These are phyloP conservation scores for Zeugodacus cucurbitae DNA, from an alignment of 1,140 invertebrate genomes.

Conservation along the genomic window DNA sequence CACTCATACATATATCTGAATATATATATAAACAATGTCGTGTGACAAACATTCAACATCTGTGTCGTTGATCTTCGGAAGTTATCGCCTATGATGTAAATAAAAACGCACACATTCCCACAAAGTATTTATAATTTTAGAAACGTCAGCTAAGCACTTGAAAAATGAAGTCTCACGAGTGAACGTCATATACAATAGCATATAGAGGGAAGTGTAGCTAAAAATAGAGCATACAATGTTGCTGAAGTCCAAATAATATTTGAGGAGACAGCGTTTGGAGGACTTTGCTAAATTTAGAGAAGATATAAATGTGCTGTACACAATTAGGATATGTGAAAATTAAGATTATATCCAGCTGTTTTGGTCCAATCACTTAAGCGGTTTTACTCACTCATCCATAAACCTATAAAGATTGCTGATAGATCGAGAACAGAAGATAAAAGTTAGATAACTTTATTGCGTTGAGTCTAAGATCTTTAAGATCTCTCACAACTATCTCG, in stretches of 20 bases:
- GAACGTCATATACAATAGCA: neutral
- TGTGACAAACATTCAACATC: neutral
- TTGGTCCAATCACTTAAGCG: too few species aligned
- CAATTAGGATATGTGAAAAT: too few species aligned
- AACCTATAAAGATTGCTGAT: too few species aligned
- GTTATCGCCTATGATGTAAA: neutral
- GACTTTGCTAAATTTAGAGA: too few species aligned
- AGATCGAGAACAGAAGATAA: too few species aligned
- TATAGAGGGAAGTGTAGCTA: neutral
- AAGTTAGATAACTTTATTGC: too few species aligned
- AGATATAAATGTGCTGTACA: too few species aligned
- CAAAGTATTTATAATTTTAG: neutral
- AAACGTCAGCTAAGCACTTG: neutral
- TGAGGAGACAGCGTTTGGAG: too few species aligned
- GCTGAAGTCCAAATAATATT: neutral
- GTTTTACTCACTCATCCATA: too few species aligned
- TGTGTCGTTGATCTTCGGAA: neutral
- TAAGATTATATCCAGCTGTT: too few species aligned
- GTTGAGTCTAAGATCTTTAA: too few species aligned
- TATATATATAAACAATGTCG: neutral
- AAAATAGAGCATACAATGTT: neutral
- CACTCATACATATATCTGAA: neutral
- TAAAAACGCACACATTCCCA: neutral
- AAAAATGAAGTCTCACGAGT: neutral
- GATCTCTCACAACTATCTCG: too few species aligned